These are phyloP conservation scores for Malaclemys terrapin DNA, from an alignment of 2,113 vertebrate genomes.

Conservation along the genomic window DNA sequence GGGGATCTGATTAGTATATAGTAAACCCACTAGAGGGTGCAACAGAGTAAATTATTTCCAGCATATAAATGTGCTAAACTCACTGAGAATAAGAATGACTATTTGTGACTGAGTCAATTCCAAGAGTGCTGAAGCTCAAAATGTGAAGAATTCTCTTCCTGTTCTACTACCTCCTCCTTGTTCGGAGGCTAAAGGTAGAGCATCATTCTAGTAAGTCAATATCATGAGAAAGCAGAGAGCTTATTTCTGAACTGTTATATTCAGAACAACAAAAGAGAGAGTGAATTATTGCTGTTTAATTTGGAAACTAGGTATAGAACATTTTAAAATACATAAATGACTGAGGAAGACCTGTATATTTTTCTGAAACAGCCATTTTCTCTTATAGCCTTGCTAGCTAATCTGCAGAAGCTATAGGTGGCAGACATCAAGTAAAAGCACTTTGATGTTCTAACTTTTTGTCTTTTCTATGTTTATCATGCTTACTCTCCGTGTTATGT, in stretches of 20 bases:
- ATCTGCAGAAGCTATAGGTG: background rate
- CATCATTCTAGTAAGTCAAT: conserved; percentile 18
- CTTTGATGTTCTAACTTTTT: conserved; percentile 42
- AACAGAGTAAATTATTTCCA: conserved; percentile 78
- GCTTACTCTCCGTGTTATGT: conserved; percentile 22
- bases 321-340: background rate
- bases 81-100: conserved; percentile 65
- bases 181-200: conserved; percentile 43
- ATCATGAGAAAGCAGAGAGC: background rate
- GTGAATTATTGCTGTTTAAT: background rate
- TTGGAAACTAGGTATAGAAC: background rate
- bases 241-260: conserved; percentile 1
- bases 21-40: conserved; percentile 78
- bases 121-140: conserved; percentile 47
- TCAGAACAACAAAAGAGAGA: background rate
- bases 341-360: background rate
- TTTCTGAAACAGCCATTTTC: background rate
- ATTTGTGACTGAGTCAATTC: conserved; percentile 60
- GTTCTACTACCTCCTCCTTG: background rate
- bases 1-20: background rate
- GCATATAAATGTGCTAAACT: conserved; percentile 59
- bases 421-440: conserved; percentile 2
- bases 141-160: conserved; percentile 52
- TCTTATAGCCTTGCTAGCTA: background rate
- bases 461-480: conserved; percentile 39